Evolutionary conservation across 2,113 vertebrate genomes (phyloP).

Genomic region (Cryptomyrus ogoouensis): DNA sequence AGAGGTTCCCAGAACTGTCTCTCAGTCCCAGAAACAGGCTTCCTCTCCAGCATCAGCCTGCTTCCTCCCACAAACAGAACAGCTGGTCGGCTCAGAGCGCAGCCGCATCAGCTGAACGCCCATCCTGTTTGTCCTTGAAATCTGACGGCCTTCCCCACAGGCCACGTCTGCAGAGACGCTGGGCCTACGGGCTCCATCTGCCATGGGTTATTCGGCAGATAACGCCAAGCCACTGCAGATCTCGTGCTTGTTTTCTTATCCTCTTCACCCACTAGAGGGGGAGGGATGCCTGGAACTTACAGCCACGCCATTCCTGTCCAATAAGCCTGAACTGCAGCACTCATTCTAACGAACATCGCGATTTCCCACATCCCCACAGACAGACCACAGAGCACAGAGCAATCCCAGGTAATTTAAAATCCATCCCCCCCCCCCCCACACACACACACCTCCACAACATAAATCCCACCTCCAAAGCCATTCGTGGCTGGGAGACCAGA

Average conservation of each 20-base stretch:
- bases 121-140: not conserved
- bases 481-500: constrained; percentile 59
- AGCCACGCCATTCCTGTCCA: constrained; percentile 54
- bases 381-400: constrained; percentile 65
- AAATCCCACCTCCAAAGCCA: constrained; percentile 65
- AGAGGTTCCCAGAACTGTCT: not conserved
- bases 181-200: not conserved
- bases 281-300: constrained; percentile 49
- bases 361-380: constrained; percentile 57
- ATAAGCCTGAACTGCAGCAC: constrained; percentile 54
- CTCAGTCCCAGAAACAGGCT: not conserved
- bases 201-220: not conserved
- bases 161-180: not conserved
- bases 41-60: not conserved
- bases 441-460: constrained; percentile 50
- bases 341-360: constrained; percentile 69
- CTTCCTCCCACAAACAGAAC: not conserved
- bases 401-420: constrained; percentile 74
- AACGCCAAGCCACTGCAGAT: not conserved
- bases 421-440: constrained; percentile 49
- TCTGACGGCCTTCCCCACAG: not conserved
- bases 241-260: constrained; percentile 34
- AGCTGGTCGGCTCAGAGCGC: not conserved
- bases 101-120: not conserved
- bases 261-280: constrained; percentile 52